A percentile compares a stretch with the other conserved stretches of the same genome.
Conservation (phyloP, 2,888 invertebrate genomes). For the Aquatica leii region DNA sequence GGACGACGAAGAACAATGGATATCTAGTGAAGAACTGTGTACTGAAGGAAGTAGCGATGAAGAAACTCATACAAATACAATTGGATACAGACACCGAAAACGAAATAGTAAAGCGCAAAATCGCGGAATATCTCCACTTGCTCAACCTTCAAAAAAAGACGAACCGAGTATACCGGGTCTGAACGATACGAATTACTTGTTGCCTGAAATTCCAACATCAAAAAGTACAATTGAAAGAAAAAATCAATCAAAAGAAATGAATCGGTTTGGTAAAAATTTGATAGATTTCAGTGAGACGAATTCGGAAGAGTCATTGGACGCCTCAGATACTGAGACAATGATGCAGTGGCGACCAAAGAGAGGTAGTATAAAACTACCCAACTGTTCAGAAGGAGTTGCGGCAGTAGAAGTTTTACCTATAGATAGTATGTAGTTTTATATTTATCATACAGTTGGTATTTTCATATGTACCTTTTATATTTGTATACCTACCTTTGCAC, state of each 20-base stretch:
- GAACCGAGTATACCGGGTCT: constrained; percentile 25
- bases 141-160: constrained; percentile 23
- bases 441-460: constrained; percentile 23
- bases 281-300: neutral
- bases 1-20: constrained; percentile 62
- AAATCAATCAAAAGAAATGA: neutral
- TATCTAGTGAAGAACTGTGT: constrained; percentile 62
- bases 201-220: constrained; percentile 20
- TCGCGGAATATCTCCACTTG: constrained; percentile 32
- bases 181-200: constrained; percentile 26
- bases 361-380: constrained; percentile 57
- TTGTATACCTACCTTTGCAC: constrained; percentile 34
- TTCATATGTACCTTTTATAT: constrained; percentile 33
- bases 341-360: constrained; percentile 58
- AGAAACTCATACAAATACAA: constrained; percentile 31
- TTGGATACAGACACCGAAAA: constrained; percentile 28
- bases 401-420: constrained; percentile 20
- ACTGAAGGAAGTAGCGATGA: constrained; percentile 62
- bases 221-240: neutral
- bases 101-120: constrained; percentile 19
- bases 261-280: neutral
- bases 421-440: constrained; percentile 20
- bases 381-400: constrained; percentile 46
- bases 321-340: constrained; percentile 20
- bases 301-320: constrained; percentile 8